Evolutionary conservation across 2,797 vertebrate genomes (phyloP).

Genomic region (Pelobates cultripes): DNA sequence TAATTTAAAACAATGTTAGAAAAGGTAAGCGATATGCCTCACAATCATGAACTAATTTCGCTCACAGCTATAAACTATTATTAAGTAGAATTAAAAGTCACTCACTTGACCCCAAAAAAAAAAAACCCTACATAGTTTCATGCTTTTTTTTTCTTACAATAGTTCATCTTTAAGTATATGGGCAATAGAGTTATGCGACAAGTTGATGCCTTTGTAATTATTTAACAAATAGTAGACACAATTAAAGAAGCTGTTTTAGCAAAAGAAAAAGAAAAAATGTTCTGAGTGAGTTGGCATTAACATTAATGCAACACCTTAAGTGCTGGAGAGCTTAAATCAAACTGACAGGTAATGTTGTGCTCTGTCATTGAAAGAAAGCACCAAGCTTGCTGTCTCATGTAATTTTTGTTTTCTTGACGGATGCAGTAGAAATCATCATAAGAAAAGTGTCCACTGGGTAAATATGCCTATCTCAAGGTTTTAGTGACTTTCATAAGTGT

Average conservation of each 20-base stretch:
- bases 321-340: slow-evolving; percentile 51
- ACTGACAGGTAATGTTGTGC: slow-evolving; percentile 52
- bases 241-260: slow-evolving; percentile 24
- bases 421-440: slow-evolving; percentile 49
- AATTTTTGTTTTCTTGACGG: slow-evolving; percentile 56
- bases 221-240: slow-evolving; percentile 19
- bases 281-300: slow-evolving; percentile 48
- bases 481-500: slow-evolving; percentile 49
- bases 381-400: slow-evolving; percentile 50
- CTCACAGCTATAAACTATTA: too few relatives aligned
- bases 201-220: slow-evolving; percentile 11
- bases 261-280: slow-evolving; percentile 16
- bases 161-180: too few relatives aligned
- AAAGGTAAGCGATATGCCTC: too few relatives aligned
- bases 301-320: slow-evolving; percentile 56
- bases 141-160: too few relatives aligned
- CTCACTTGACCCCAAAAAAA: too few relatives aligned
- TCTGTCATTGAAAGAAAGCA: slow-evolving; percentile 49
- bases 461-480: slow-evolving; percentile 54
- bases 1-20: too few relatives aligned
- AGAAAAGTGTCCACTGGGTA: slow-evolving; percentile 52
- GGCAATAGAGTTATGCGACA: background rate
- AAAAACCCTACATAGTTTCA: too few relatives aligned
- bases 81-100: too few relatives aligned
- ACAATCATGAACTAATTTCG: too few relatives aligned